Base-by-base conservation (phyloP, 1,140 invertebrate genomes). In the Aphaenogaster ashmeadi region DNA sequence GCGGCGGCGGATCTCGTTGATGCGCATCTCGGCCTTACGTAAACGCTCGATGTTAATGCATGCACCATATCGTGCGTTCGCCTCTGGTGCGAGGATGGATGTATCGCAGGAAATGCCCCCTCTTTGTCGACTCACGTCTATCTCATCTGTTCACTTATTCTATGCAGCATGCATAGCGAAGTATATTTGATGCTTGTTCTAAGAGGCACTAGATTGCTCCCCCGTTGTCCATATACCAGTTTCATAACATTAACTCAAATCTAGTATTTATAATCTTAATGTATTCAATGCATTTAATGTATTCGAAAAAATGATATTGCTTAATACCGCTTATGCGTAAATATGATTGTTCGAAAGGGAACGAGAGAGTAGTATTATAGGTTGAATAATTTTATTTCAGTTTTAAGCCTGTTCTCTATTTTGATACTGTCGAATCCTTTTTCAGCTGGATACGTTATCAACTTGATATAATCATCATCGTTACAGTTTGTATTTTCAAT, bases 11-110 rank as follows among this genome's bases (percentile, higher is more conserved):
- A 89, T 89, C 64, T 52, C 41, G 38, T 84, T 54, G 77, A 21
- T 62, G 66, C 47, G 36, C 80, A 66, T 52, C 60, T 21, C 69
- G 74, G 67, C 2, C 50, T 89, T 89, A 75, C 64, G 74, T 87
- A 90, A 89, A 90, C 74, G 72, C 13, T 72, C 50, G 71, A 62
- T 78, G 27, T 62, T 90, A 90, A 90, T 83, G 84, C 71, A 90
- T 83, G 84, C 71, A 62, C 56, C 38, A 4, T 86, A 11, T 36
- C 5, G 15, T 56, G 47, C 44, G 50, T 60, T 81, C 41, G 77
- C 44, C 88, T 87, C 41, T 44, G 36, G 21, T 79, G n/a, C 41
- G 66, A 69, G 66, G 66, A 69, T 69, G 44, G 66, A 74, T 36
- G 50, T 27, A 74, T 54, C 54, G 54, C 71, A 86, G 84, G 50